phyloP scores from a whole-genome alignment of 2,888 invertebrate genomes.

The Polymixis lichenea region DNA sequence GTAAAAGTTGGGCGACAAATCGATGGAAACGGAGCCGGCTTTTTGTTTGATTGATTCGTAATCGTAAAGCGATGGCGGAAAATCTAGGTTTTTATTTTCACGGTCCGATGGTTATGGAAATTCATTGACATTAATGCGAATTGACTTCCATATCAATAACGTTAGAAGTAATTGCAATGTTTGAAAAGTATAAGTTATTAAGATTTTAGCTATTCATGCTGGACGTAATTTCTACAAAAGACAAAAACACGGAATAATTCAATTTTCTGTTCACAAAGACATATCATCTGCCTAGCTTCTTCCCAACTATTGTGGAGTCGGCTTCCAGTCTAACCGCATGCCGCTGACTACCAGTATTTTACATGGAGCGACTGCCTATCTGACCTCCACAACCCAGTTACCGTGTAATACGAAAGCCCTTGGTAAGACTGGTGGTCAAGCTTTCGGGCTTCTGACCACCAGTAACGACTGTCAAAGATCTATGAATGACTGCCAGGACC shows the following conservation, averaged over 20 bases:
- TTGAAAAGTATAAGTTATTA: neutral
- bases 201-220: neutral
- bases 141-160: neutral
- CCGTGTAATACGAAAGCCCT: no score
- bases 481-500: no score
- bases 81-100: slow-evolving; percentile 29
- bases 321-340: no score
- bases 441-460: no score
- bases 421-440: no score
- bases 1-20: slow-evolving; percentile 67
- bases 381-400: no score
- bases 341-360: no score
- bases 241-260: neutral
- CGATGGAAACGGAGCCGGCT: slow-evolving; percentile 54
- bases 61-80: slow-evolving; percentile 33
- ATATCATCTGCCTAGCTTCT: neutral
- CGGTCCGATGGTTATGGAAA: slow-evolving; percentile 13
- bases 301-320: no score
- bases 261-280: neutral
- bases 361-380: no score
- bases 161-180: neutral
- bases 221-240: neutral
- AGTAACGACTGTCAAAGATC: no score
- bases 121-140: neutral
- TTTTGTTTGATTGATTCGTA: slow-evolving; percentile 56